Evolutionary conservation across 2,797 vertebrate genomes (phyloP).

Genomic region (Numenius phaeopus): DNA sequence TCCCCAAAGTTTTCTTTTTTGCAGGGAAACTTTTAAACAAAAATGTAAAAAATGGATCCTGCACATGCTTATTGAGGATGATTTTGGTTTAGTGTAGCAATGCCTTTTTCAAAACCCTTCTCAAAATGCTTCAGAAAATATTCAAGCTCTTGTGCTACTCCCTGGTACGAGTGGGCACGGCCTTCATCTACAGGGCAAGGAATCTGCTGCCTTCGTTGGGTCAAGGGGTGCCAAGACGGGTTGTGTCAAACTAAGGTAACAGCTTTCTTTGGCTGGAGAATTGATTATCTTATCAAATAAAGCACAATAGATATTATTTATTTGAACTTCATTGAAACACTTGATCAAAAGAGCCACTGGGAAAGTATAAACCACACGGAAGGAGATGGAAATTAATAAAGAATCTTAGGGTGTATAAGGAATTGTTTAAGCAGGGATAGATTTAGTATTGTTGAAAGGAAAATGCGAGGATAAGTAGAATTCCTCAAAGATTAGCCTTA

Average conservation of each 20-base stretch:
- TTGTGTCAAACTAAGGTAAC: background rate
- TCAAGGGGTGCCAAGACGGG: background rate
- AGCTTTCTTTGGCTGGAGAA: background rate
- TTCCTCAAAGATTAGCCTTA: conserved; percentile 36
- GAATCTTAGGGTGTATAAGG: background rate
- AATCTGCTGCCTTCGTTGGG: background rate
- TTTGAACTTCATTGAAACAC: background rate
- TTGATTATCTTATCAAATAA: background rate
- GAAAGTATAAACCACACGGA: background rate
- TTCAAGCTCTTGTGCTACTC: background rate
- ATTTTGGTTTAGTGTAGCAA: background rate
- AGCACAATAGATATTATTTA: background rate
- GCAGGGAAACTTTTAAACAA: background rate
- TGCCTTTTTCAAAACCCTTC: background rate
- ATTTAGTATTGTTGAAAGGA: background rate
- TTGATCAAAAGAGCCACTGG: background rate
- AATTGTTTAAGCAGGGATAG: background rate
- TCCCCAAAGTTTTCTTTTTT: background rate
- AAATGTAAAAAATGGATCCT: background rate
- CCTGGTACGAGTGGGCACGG: background rate
- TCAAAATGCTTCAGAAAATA: background rate
- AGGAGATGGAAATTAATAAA: conserved; percentile 14
- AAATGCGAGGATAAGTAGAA: conserved; percentile 28
- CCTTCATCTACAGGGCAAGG: background rate
- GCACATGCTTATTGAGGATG: background rate